Base-by-base conservation (phyloP, 2,113 vertebrate genomes). In the Phalacrocorax brasilianus region DNA sequence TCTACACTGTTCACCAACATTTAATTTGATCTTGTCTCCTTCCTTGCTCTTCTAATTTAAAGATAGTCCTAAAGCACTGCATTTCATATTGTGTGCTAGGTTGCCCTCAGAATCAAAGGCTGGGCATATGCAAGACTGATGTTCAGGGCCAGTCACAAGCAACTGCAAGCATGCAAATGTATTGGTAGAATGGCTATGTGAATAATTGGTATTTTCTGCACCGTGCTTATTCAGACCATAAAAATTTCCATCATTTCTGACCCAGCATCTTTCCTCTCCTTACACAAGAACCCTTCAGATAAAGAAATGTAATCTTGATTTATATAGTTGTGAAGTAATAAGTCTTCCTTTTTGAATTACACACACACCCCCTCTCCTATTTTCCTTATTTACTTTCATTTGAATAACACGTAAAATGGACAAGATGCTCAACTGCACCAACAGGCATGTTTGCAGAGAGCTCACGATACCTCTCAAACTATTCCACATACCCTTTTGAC, bases 391-490 rank as follows among this genome's bases (percentile, higher is more conserved):
- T 82, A 11, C 21, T 67, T 82, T 35, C 53, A 27, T 19, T 13
- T 73, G 28, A 52, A 1, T 18, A 78, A 63, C 22, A 58, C 0
- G 0, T 21, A 16, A 52, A 62, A 83, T 0, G 26, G 22, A 27
- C 9, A 35, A 33, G 71, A 63, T 26, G 66, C 12, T 59, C 40
- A 52, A 14, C 21, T 27, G 58, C 65, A 55, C 42, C 11, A 9
- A 27, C n/a, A 32, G 16, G 14, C 23, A 8, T 3, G 6, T n/a
- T 30, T 44, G 24, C 61, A 66, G 40, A 62, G 50, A 61, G 40
- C 53, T 73, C 26, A 8, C 0, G 0, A 42, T 12, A 28, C 20
- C 30, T 35, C 61, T 49, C 42, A 49, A 53, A 42, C 22, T 33
- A 20, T 27, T 33, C 63, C 70, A 63, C 35, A 24, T 5, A 47